These are phyloP conservation scores for Marmota monax DNA, from an alignment of 2,113 vertebrate genomes.

Conservation along the genomic window DNA sequence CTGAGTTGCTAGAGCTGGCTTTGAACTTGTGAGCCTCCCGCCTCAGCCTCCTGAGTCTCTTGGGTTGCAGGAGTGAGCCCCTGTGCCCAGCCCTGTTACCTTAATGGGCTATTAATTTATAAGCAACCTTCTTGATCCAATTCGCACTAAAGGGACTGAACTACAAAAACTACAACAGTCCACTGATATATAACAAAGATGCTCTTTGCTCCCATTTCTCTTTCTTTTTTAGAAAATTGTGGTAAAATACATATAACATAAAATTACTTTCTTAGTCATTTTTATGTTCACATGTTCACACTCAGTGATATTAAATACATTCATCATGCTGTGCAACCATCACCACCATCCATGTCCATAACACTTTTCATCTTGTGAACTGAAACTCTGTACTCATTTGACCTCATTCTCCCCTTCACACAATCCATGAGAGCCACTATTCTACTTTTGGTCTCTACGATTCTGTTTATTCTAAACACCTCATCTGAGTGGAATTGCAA, in stretches of 20 bases:
- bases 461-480: background rate
- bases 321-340: background rate
- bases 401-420: background rate
- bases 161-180: background rate
- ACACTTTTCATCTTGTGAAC: background rate
- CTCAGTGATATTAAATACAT: background rate
- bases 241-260: background rate
- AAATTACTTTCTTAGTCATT: background rate
- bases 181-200: too few relatives aligned
- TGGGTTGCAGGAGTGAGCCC: too few relatives aligned
- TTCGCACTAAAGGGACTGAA: background rate
- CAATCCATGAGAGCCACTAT: background rate
- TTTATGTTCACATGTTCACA: background rate
- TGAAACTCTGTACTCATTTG: background rate
- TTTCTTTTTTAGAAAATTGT: background rate
- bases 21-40: too few relatives aligned
- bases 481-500: background rate
- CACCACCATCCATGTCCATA: background rate
- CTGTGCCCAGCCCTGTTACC: background rate
- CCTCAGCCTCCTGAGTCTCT: too few relatives aligned
- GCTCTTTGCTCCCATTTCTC: background rate
- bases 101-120: background rate
- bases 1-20: too few relatives aligned
- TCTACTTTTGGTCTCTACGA: background rate
- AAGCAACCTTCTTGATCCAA: constrained; percentile 1